phyloP scores from a whole-genome alignment of 2,797 vertebrate species.

The Eulemur rubriventer region DNA sequence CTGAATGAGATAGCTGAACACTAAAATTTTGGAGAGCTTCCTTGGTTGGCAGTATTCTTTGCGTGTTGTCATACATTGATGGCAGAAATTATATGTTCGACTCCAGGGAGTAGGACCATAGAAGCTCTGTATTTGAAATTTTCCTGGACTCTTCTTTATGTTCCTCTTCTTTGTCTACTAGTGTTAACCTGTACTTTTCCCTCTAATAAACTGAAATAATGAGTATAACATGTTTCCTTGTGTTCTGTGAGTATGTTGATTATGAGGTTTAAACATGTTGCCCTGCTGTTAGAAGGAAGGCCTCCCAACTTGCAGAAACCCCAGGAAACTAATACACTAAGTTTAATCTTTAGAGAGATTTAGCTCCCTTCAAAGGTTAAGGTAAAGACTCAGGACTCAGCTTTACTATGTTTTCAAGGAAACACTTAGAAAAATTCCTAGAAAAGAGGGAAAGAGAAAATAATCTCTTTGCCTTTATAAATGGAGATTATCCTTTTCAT shows the following conservation, averaged over 20 bases:
- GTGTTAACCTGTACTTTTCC: neutral
- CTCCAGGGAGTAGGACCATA: too few species aligned
- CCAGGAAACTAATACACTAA: neutral
- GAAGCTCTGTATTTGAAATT: neutral
- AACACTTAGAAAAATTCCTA: neutral
- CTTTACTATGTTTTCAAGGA: neutral
- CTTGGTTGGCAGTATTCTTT: neutral
- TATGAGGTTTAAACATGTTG: neutral
- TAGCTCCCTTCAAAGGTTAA: neutral
- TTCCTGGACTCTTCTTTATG: neutral
- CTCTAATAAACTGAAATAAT: neutral
- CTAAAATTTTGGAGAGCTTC: neutral
- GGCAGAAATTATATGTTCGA: neutral
- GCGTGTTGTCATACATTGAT: neutral
- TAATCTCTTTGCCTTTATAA: neutral
- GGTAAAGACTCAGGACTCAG: neutral
- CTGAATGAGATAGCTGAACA: neutral
- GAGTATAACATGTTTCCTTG: neutral
- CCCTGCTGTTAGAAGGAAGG: too few species aligned
- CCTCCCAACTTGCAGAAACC: neutral
- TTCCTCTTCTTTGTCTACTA: neutral
- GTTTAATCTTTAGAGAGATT: neutral
- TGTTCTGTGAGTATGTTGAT: neutral
- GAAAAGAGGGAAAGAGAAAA: neutral
- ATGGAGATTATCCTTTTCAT: neutral